Percentiles rank a stretch among this genome's conserved stretches.
phyloP scores from a whole-genome alignment of 2,888 invertebrate species.

The Nysson spinosus region DNA sequence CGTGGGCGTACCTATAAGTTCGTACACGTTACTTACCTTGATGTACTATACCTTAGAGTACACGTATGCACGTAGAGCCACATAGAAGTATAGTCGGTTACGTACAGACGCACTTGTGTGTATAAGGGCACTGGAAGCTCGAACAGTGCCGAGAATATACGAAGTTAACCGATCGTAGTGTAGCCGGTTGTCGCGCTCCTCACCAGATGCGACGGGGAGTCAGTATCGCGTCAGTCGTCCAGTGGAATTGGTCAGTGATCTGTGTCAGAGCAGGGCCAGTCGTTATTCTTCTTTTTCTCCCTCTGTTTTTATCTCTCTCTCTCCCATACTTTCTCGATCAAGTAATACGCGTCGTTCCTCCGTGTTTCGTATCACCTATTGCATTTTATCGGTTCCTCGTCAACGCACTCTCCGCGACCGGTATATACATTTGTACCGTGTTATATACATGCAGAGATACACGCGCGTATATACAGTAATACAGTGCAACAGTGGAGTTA shows the following conservation, averaged over 20 bases:
- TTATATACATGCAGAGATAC: constrained; percentile 2
- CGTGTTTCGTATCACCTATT: background rate
- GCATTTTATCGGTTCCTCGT: background rate
- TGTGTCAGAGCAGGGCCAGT: constrained; percentile 67
- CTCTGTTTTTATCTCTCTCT: background rate
- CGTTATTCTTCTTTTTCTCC: constrained; percentile 31
- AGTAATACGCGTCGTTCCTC: background rate
- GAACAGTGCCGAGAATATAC: constrained; percentile 50
- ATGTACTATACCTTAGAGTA: constrained; percentile 32
- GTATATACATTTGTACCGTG: background rate
- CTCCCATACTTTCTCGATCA: background rate
- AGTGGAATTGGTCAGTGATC: constrained; percentile 71
- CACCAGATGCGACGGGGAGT: constrained; percentile 58
- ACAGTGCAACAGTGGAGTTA: constrained; percentile 62
- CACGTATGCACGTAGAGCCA: constrained; percentile 10
- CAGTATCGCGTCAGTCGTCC: constrained; percentile 73
- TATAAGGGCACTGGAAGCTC: constrained; percentile 10
- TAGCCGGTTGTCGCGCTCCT: constrained; percentile 65
- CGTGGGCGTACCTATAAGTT: constrained; percentile 61
- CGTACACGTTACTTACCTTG: constrained; percentile 50
- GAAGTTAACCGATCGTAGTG: constrained; percentile 52
- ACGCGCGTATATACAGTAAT: constrained; percentile 25
- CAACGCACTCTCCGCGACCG: background rate
- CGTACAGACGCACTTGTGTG: constrained; percentile 2
- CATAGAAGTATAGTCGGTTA: no score